Percentiles rank a stretch among this genome's conserved stretches.
Conservation (phyloP, 2,888 invertebrate genomes). For the Aporophyla nigra region DNA sequence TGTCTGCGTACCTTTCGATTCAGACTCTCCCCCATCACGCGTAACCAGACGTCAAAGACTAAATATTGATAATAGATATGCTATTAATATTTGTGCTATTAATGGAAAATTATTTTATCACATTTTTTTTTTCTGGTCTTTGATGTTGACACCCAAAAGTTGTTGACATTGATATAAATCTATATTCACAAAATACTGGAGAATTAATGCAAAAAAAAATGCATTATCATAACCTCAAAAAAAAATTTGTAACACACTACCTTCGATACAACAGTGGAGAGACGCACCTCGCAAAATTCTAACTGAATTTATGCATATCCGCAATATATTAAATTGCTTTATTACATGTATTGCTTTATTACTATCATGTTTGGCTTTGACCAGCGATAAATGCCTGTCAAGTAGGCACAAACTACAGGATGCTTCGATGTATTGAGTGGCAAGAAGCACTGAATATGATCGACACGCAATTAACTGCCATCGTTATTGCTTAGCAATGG, state of each 20-base stretch:
- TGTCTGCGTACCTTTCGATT: conserved; percentile 45
- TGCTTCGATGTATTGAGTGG: conserved; percentile 25
- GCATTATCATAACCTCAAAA: background rate
- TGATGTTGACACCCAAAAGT: background rate
- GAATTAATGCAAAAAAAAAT: background rate
- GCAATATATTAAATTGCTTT: background rate
- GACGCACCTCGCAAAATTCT: background rate
- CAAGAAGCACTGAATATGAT: conserved; percentile 46
- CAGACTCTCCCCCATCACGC: conserved; percentile 51
- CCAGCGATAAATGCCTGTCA: conserved; percentile 25
- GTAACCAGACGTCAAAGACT: conserved; percentile 47
- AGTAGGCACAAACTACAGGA: conserved; percentile 7
- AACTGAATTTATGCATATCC: background rate
- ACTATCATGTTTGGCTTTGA: background rate
- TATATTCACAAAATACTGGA: background rate
- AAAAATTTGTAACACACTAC: background rate
- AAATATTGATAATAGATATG: conserved; percentile 28
- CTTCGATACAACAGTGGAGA: background rate
- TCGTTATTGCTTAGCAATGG: conserved; percentile 10
- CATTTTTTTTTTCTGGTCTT: background rate
- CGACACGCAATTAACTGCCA: conserved; percentile 50
- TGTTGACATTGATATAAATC: background rate
- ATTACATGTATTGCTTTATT: background rate
- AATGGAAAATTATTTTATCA: background rate
- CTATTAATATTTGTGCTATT: background rate